These are phyloP conservation scores for Aramus guarauna DNA, from an alignment of 2,113 vertebrate genomes.

Conservation along the genomic window DNA sequence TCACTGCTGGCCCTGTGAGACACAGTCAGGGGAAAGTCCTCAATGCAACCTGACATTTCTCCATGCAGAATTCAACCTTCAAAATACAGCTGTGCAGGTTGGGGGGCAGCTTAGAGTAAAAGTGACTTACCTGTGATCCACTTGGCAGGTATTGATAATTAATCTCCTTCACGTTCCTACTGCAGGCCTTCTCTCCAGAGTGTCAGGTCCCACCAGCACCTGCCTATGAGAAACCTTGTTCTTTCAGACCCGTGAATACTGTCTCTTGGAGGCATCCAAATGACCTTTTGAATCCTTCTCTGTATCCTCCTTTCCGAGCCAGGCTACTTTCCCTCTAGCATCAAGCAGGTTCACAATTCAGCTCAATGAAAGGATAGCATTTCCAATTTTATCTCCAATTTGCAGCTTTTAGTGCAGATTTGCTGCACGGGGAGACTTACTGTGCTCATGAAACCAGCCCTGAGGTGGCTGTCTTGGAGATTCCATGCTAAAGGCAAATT, in stretches of 20 bases:
- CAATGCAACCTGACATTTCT: not conserved
- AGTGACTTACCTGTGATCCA: not conserved
- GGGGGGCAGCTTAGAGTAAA: not conserved
- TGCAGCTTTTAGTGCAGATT: slow-evolving; percentile 9
- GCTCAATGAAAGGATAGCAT: not conserved
- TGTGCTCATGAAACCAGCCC: not conserved
- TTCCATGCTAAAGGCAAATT: not conserved
- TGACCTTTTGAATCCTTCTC: slow-evolving; percentile 12
- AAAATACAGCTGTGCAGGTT: not conserved
- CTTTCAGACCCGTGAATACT: not conserved
- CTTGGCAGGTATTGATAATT: not conserved
- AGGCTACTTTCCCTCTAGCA: not conserved
- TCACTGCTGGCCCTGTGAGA: not conserved
- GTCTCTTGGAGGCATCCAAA: not conserved
- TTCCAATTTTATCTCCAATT: slow-evolving; percentile 35
- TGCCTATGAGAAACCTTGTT: not conserved
- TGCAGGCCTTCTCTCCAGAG: not conserved
- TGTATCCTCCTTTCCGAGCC: not conserved
- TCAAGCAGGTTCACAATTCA: not conserved
- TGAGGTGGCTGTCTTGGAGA: not conserved
- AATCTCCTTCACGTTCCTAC: not conserved
- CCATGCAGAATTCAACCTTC: not conserved
- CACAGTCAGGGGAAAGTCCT: not conserved
- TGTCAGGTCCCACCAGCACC: not conserved
- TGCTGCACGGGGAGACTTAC: not conserved